These are phyloP conservation scores for Gadopsis bispinosus DNA, from an alignment of 2,797 vertebrate species.

Conservation along the genomic window DNA sequence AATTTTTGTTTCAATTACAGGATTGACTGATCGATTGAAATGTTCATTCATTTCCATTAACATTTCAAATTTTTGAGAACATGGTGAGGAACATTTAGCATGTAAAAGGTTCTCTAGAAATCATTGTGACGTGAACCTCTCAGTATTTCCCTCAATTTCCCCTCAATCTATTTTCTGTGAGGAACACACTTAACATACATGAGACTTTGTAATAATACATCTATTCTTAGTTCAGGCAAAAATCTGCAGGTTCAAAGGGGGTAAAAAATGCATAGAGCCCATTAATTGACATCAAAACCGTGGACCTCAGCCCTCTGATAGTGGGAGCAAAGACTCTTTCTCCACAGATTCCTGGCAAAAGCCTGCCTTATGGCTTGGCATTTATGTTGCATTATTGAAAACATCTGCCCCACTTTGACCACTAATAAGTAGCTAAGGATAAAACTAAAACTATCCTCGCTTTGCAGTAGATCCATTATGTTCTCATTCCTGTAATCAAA, in stretches of 20 bases:
- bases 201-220: constrained; percentile 17
- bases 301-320: constrained; percentile 66
- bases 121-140: background rate
- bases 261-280: constrained; percentile 18
- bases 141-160: background rate
- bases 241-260: constrained; percentile 39
- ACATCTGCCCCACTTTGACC: constrained; percentile 84
- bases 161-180: constrained; percentile 1
- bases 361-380: constrained; percentile 74
- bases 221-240: constrained; percentile 42
- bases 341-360: constrained; percentile 79
- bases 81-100: background rate
- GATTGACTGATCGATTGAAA: background rate
- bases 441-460: constrained; percentile 80
- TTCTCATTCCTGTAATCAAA: constrained; percentile 84
- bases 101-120: background rate
- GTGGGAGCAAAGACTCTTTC: constrained; percentile 70
- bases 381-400: constrained; percentile 85
- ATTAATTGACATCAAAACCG: constrained; percentile 55
- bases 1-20: background rate
- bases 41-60: background rate
- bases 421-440: constrained; percentile 86
- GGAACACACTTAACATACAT: background rate
- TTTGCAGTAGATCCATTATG: constrained; percentile 84
- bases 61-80: background rate